A percentile compares a stretch with the other conserved stretches of the same genome.
Conservation (phyloP, 2,888 invertebrate species). For the Plebejus anna region DNA sequence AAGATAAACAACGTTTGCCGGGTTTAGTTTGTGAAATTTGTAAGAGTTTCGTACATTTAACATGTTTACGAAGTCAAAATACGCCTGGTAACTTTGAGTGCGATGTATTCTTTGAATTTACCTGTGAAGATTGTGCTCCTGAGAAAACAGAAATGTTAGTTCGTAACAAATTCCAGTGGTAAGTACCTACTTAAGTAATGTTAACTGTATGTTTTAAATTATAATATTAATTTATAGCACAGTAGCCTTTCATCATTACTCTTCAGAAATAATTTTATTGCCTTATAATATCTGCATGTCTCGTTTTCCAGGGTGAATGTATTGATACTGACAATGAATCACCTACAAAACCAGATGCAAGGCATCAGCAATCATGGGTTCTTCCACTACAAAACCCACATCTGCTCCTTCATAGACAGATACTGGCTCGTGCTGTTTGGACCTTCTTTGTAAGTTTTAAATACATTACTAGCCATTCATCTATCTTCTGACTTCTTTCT, state of each 20-base stretch:
- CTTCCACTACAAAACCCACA: slow-evolving; percentile 92
- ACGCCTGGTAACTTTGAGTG: slow-evolving; percentile 86
- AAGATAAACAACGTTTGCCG: slow-evolving; percentile 78
- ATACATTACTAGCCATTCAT: neutral
- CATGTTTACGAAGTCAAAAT: slow-evolving; percentile 82
- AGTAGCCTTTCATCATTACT: neutral
- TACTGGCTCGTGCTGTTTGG: slow-evolving; percentile 89
- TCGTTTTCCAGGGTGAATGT: slow-evolving; percentile 83
- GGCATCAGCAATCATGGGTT: slow-evolving; percentile 90
- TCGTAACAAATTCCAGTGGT: slow-evolving; percentile 86
- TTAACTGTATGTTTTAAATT: too few species aligned
- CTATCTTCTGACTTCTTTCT: too few species aligned
- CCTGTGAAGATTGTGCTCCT: slow-evolving; percentile 83
- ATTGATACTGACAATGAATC: slow-evolving; percentile 86
- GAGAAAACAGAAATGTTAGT: slow-evolving; percentile 78
- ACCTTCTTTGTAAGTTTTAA: slow-evolving; percentile 79
- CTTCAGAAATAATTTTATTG: neutral
- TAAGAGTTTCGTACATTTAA: slow-evolving; percentile 80
- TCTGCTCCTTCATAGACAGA: slow-evolving; percentile 88
- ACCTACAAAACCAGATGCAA: slow-evolving; percentile 84
- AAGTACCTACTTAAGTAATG: slow-evolving; percentile 34
- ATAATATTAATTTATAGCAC: neutral
- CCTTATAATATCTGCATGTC: neutral
- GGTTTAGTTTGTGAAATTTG: slow-evolving; percentile 83
- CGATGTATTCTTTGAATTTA: slow-evolving; percentile 87